Evolutionary conservation across 2,888 invertebrate species (phyloP).

Genomic region (Nipponacmea schrenckii): DNA sequence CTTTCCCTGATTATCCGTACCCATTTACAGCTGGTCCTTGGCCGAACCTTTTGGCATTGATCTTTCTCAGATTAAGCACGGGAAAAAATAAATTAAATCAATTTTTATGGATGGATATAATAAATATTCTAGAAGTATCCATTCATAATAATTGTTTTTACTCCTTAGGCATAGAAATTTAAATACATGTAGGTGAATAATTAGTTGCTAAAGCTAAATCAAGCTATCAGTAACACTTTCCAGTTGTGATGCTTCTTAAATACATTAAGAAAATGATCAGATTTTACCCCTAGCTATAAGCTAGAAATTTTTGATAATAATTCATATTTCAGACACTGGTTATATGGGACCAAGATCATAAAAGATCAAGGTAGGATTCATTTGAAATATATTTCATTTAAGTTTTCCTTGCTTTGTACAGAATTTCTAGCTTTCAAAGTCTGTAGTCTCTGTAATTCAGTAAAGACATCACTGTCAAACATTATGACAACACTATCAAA

Average conservation of each 20-base stretch:
- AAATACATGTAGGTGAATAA: background rate
- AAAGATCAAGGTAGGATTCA: slow-evolving; percentile 32
- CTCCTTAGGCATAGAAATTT: background rate
- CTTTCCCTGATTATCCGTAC: no score
- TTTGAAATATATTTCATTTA: background rate
- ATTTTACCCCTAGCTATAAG: background rate
- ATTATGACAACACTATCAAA: background rate
- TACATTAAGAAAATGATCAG: background rate
- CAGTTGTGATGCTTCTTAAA: no score
- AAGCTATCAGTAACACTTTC: no score
- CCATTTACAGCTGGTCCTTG: no score
- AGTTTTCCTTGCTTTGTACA: background rate
- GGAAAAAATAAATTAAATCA: no score
- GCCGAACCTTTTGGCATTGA: background rate
- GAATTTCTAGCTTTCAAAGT: background rate
- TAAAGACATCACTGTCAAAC: background rate
- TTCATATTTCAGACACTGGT: slow-evolving; percentile 85
- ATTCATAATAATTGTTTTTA: no score
- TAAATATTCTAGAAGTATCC: no score
- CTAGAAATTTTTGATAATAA: no score
- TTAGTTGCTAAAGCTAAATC: background rate
- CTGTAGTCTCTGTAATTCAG: background rate
- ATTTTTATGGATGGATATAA: no score
- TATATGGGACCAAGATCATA: slow-evolving; percentile 81
- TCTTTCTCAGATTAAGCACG: no score